Evolutionary conservation across 1,140 invertebrate species (phyloP).

Genomic region (Brachionus rubens): DNA sequence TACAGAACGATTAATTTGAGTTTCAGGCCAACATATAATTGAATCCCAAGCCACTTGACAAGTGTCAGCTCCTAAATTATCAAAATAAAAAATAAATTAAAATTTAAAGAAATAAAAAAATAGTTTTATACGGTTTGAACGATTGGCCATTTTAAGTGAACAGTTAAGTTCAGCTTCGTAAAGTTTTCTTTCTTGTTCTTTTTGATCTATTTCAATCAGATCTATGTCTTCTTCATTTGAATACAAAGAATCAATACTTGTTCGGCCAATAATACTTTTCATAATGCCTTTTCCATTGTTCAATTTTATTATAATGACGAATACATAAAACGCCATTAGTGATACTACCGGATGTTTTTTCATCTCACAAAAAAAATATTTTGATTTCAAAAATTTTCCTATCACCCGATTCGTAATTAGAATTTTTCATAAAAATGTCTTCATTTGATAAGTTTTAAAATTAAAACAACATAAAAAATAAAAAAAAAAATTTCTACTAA

Average conservation of each 20-base stretch:
- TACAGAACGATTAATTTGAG: conserved; percentile 5
- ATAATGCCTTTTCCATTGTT: background rate
- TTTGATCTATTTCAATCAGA: conserved; percentile 6
- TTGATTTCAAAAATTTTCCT: background rate
- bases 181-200: conserved; percentile 17
- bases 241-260: conserved; percentile 16
- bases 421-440: too few relatives aligned
- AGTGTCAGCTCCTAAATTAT: conserved; percentile 1
- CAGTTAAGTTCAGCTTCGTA: conserved; percentile 2
- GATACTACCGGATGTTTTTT: background rate
- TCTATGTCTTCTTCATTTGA: conserved; percentile 33
- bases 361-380: background rate
- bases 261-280: conserved; percentile 1
- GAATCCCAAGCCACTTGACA: conserved; percentile 32
- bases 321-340: background rate
- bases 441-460: too few relatives aligned
- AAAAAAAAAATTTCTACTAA: too few relatives aligned
- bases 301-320: background rate
- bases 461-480: too few relatives aligned
- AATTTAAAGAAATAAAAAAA: background rate
- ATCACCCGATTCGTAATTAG: too few relatives aligned
- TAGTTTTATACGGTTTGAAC: background rate
- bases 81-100: background rate
- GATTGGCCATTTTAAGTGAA: background rate
- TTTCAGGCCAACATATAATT: conserved; percentile 28